Conservation (phyloP, 2,797 vertebrate species). For the Falco peregrinus region DNA sequence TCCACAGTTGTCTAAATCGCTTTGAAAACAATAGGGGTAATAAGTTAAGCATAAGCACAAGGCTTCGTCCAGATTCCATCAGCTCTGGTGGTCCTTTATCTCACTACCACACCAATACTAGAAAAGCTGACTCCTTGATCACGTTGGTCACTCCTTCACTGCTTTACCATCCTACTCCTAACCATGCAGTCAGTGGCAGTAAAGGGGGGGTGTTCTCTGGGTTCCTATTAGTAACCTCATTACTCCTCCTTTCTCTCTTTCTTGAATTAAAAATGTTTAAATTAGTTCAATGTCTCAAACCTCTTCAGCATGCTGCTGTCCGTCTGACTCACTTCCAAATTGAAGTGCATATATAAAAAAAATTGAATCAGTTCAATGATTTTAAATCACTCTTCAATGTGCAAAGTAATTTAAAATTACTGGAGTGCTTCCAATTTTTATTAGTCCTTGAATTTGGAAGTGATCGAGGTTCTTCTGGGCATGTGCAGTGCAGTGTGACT, state of each 20-base stretch:
- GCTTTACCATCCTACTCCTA: conserved; percentile 12
- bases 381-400: conserved; percentile 82
- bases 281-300: conserved; percentile 67
- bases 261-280: conserved; percentile 65
- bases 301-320: conserved; percentile 68
- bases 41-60: not conserved
- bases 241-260: conserved; percentile 63
- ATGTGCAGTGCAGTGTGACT: conserved; percentile 74
- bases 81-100: not conserved
- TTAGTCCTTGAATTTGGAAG: conserved; percentile 83
- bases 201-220: not conserved
- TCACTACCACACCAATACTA: not conserved
- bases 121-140: not conserved
- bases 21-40: not conserved
- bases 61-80: not conserved
- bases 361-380: conserved; percentile 79
- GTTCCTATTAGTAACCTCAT: conserved; percentile 47
- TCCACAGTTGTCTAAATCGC: not conserved
- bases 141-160: not conserved
- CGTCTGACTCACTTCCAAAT: conserved; percentile 77
- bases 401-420: conserved; percentile 83
- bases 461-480: conserved; percentile 74
- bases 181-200: not conserved
- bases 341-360: conserved; percentile 77
- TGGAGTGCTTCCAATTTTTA: conserved; percentile 84